Base-by-base conservation (phyloP, 30 jellyfish, hydroid and myxozoan genomes). In the Catostylus mosaicus region DNA sequence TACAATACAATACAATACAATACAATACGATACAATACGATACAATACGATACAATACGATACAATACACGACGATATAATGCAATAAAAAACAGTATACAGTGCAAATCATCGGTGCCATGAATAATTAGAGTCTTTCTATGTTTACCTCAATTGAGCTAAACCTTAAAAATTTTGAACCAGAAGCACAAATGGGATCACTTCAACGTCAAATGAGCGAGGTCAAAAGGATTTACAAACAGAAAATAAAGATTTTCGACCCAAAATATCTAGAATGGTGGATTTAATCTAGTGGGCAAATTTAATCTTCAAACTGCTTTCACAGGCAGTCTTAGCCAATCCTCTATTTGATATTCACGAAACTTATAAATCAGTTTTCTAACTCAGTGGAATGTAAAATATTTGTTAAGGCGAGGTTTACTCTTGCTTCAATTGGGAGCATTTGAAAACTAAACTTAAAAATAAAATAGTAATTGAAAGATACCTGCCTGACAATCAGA, bases 171-270 rank as follows among this genome's bases (percentile, higher is more conserved):
- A n/a, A n/a, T n/a, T n/a, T n/a, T n/a, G n/a, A n/a, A n/a, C n/a
- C n/a, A n/a, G n/a, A n/a, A n/a, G n/a, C n/a, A n/a, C n/a, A n/a
- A n/a, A 40, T 5, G 23, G 40, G 10, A 23, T 23, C 29, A 66
- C 56, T 43, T 8, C 56, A 6, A 6, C 56, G 16, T 43, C 56
- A 16, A 8, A 16, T 6, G 56, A 59, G 26, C 24, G 37, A 59
- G 71, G 71, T 59, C 71, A 59, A 59, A 59, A 27, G 38, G 71
- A 59, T 59, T 59, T 23, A 5, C 38, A 59, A 23, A 3, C 4
- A 27, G 71, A 59, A 23, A n/a, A 24, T 2, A 59, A n/a, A 59
- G 71, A 59, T 16, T 59, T 16, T 23, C 38, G n/a, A 59, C n/a
- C 11, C 71, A 23, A 50, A 50, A 50, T 50, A 50, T 50, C 63